These are phyloP conservation scores for Temnopleurus reevesii DNA, from an alignment of 53 echinoderm and acorn worm genomes.

Conservation along the genomic window DNA sequence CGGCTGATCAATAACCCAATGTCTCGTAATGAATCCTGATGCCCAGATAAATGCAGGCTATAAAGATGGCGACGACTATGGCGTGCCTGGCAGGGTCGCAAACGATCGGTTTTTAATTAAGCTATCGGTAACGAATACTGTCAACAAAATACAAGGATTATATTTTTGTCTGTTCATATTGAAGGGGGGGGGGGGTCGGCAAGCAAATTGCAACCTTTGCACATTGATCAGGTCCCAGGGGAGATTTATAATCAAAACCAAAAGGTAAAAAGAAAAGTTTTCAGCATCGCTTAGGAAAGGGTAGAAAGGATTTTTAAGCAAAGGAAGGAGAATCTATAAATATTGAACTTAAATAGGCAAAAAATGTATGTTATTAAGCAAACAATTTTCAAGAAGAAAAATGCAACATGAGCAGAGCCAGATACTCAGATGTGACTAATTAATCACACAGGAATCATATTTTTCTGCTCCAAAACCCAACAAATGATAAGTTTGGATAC, in stretches of 20 bases:
- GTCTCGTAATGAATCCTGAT: conserved; percentile 37
- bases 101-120: conserved; percentile 60
- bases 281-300: no score
- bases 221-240: not conserved
- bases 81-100: conserved; percentile 20
- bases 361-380: no score
- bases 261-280: not conserved
- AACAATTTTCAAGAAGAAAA: no score
- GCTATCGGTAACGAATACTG: conserved; percentile 37
- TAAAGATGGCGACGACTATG: not conserved
- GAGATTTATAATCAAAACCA: not conserved
- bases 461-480: no score
- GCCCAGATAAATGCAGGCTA: conserved; percentile 33
- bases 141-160: not conserved
- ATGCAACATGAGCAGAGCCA: no score
- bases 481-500: no score
- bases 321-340: no score
- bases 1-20: conserved; percentile 41
- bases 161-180: not conserved
- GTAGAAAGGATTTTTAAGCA: no score
- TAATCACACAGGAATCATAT: no score
- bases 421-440: no score
- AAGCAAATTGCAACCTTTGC: not conserved
- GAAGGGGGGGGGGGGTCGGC: not conserved
- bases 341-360: no score